A percentile compares a stretch with the other conserved stretches of the same genome.
phyloP scores from a whole-genome alignment of 2,113 vertebrate genomes.

The Tiliqua scincoides region DNA sequence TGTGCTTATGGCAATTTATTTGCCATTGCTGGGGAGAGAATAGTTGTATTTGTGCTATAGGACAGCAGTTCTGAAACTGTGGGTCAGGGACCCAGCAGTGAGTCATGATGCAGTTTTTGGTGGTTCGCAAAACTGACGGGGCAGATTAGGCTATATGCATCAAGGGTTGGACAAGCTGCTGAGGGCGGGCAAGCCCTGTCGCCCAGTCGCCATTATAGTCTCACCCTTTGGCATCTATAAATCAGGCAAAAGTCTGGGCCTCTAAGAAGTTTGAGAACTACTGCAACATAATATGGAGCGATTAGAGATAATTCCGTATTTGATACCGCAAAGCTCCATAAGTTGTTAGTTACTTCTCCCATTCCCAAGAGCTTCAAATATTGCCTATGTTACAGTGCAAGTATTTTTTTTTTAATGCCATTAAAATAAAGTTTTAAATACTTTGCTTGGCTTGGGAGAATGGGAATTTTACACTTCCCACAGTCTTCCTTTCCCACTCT shows the following conservation, averaged over 20 bases:
- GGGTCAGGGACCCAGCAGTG: no score
- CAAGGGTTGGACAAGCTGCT: no score
- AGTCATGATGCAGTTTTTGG: no score
- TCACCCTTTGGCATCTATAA: no score
- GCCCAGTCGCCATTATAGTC: no score
- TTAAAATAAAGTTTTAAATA: constrained; percentile 46
- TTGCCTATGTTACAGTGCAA: constrained; percentile 31
- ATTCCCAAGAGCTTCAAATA: not conserved
- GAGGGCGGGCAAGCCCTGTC: no score
- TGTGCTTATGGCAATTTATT: not conserved
- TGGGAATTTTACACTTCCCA: constrained; percentile 65
- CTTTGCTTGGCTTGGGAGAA: constrained; percentile 65
- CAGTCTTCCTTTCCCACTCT: constrained; percentile 59
- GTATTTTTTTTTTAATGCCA: constrained; percentile 45
- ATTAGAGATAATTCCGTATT: not conserved
- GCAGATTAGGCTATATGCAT: no score
- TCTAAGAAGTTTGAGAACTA: no score
- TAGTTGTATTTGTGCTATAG: not conserved
- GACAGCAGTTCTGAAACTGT: no score
- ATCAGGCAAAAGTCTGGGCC: no score
- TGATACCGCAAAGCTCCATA: not conserved
- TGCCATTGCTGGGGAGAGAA: not conserved
- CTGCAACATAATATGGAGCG: not conserved
- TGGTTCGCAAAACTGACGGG: no score
- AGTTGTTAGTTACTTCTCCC: not conserved